phyloP scores from a whole-genome alignment of 2,888 invertebrate species.

The Scaptomyza polygonia region DNA sequence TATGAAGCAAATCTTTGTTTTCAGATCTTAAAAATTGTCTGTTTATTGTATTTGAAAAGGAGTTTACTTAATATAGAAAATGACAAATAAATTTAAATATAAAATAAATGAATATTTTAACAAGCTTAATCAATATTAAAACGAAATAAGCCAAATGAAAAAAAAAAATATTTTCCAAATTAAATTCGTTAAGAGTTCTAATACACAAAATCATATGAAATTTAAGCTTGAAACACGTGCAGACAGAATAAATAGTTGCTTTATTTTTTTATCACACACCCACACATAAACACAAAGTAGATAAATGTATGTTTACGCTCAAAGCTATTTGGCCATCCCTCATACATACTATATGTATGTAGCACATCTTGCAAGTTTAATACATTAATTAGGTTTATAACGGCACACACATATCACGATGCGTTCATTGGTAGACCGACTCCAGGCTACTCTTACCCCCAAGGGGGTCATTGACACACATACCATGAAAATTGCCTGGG shows the following conservation, averaged over 20 bases:
- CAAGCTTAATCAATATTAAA: too few relatives aligned
- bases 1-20: too few relatives aligned
- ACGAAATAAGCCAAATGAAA: too few relatives aligned
- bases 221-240: not conserved
- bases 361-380: conserved; percentile 74
- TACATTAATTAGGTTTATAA: conserved; percentile 77
- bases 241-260: not conserved
- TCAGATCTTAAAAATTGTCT: not conserved
- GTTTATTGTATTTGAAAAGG: too few relatives aligned
- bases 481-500: conserved; percentile 50
- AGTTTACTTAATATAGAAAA: too few relatives aligned
- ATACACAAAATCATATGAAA: not conserved
- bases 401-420: conserved; percentile 55
- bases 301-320: not conserved
- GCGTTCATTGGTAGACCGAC: conserved; percentile 2
- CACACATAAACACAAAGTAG: not conserved
- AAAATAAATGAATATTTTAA: too few relatives aligned
- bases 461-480: conserved; percentile 76
- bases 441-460: conserved; percentile 30
- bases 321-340: conserved; percentile 20
- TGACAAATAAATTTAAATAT: too few relatives aligned
- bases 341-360: too few relatives aligned
- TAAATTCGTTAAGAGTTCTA: not conserved
- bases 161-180: too few relatives aligned
- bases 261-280: not conserved